A percentile compares a stretch with the other conserved stretches of the same genome.
Conservation (phyloP, 2,888 invertebrate species). For the Melieria crassipennis region DNA sequence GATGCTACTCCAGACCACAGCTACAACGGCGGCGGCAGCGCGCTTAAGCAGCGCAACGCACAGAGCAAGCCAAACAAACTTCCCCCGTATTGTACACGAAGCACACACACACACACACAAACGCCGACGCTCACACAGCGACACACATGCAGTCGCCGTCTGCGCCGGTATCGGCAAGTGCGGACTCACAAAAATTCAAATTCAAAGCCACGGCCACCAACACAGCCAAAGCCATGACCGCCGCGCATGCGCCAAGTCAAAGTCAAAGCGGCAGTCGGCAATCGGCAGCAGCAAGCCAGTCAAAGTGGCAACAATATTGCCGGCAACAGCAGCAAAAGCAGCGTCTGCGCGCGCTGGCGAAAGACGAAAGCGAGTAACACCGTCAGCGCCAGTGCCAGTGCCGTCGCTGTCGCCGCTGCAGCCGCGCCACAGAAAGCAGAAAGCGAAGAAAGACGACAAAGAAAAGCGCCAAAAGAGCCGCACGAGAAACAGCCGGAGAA, state of each 20-base stretch:
- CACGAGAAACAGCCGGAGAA: conserved; percentile 4
- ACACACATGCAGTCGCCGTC: conserved; percentile 15
- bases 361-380: conserved; percentile 15
- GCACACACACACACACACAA: conserved; percentile 16
- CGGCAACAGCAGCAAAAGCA: conserved; percentile 34
- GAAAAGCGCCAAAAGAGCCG: conserved; percentile 25
- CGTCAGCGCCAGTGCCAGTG: conserved; percentile 29
- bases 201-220: conserved; percentile 15
- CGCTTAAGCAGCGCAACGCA: conserved; percentile 15
- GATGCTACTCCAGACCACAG: conserved; percentile 7
- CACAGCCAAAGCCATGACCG: conserved; percentile 31
- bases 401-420: conserved; percentile 37
- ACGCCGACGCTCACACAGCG: background rate
- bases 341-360: conserved; percentile 18
- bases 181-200: conserved; percentile 9
- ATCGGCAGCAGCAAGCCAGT: background rate
- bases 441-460: conserved; percentile 34
- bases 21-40: background rate
- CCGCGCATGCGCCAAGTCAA: background rate
- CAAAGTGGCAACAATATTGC: conserved; percentile 10
- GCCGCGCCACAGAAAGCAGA: conserved; percentile 21
- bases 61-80: too few species aligned
- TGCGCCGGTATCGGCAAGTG: conserved; percentile 2
- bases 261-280: conserved; percentile 11
- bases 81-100: too few species aligned